A percentile compares a stretch with the other conserved stretches of the same genome.
Conservation (phyloP, 2,113 vertebrate species). For the Probosciger aterrimus region DNA sequence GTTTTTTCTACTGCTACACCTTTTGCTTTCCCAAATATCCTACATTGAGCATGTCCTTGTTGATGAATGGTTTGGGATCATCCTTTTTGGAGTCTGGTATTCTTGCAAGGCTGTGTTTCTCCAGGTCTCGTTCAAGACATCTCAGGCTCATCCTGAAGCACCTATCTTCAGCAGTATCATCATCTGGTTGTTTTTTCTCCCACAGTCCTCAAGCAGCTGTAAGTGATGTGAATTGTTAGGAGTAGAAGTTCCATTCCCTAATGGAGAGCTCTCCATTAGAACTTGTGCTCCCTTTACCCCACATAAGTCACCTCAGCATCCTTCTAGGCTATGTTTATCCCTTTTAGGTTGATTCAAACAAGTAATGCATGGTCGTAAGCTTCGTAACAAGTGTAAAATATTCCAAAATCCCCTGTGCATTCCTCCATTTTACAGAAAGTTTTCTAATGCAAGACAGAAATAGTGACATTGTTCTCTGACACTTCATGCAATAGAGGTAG, state of each 20-base stretch:
- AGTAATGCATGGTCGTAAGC: background rate
- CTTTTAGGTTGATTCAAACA: background rate
- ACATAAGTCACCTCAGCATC: background rate
- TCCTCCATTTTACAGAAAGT: background rate
- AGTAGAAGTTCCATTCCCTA: background rate
- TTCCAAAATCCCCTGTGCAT: background rate
- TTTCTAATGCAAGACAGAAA: background rate
- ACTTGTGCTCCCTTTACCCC: background rate
- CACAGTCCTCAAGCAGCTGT: background rate
- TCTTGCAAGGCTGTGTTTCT: background rate
- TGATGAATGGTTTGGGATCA: background rate
- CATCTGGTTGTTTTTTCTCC: background rate
- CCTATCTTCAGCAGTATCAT: background rate
- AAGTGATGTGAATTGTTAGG: background rate
- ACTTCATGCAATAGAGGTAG: background rate
- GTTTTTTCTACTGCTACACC: background rate
- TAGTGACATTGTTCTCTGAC: background rate
- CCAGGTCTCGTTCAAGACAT: background rate
- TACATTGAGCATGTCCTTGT: accelerated
- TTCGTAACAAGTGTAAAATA: background rate
- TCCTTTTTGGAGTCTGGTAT: background rate
- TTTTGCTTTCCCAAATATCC: background rate
- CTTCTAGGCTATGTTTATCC: background rate
- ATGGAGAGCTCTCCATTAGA: background rate
- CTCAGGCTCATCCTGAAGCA: background rate